phyloP scores from a whole-genome alignment of 2,888 invertebrate genomes.

The Incurvaria masculella region DNA sequence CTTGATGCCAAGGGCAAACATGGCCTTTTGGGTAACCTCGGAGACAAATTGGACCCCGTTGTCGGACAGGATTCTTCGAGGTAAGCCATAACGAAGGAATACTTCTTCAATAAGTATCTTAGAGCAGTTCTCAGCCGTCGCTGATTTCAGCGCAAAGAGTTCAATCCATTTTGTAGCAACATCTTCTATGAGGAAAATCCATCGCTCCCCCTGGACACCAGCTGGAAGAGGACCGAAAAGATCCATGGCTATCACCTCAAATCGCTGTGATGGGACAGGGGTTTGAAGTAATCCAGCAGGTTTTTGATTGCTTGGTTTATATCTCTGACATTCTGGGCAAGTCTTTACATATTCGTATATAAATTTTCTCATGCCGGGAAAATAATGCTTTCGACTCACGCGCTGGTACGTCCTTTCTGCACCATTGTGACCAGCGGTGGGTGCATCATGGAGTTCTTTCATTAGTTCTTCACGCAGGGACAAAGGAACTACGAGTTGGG shows the following conservation, averaged over 20 bases:
- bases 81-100: slow-evolving; percentile 24
- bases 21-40: slow-evolving; percentile 23
- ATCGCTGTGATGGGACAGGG: slow-evolving; percentile 7
- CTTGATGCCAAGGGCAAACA: slow-evolving; percentile 16
- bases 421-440: slow-evolving; percentile 14
- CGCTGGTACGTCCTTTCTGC: slow-evolving; percentile 1
- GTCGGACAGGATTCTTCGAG: slow-evolving; percentile 23
- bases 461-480: neutral
- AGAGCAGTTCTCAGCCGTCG: slow-evolving; percentile 20
- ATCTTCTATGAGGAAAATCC: slow-evolving; percentile 19
- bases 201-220: slow-evolving; percentile 6
- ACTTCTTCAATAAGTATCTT: slow-evolving; percentile 21
- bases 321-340: slow-evolving; percentile 16
- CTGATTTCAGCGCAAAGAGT: slow-evolving; percentile 16
- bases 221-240: slow-evolving; percentile 20
- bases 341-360: slow-evolving; percentile 12
- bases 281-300: slow-evolving; percentile 14
- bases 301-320: slow-evolving; percentile 13
- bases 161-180: slow-evolving; percentile 18
- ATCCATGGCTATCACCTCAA: slow-evolving; percentile 18
- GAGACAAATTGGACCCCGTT: slow-evolving; percentile 27
- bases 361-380: slow-evolving; percentile 12
- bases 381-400: slow-evolving; percentile 11
- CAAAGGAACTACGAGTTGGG: slow-evolving; percentile 3
- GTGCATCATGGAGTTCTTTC: slow-evolving; percentile 5